Base-by-base conservation (phyloP, 2,797 vertebrate genomes). In the Neosilurus hyrtlii region DNA sequence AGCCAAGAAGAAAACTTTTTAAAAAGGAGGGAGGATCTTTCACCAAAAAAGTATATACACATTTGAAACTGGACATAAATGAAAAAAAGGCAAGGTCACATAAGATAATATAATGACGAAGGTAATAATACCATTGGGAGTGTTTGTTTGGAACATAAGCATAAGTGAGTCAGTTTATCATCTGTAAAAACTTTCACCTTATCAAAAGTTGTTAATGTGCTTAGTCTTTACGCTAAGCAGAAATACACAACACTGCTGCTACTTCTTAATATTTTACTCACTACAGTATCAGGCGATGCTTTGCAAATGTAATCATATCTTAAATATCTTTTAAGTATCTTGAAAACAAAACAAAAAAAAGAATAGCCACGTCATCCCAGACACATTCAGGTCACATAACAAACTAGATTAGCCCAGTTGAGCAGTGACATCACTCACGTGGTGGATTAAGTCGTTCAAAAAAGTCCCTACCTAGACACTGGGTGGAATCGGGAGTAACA, bases 1-100 rank as follows among this genome's bases (percentile, higher is more conserved):
- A 72, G 12, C 22, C n/a, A 72, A 14, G 30, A 74, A 57, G 2
- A 76, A 72, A 51, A 14, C 59, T 51, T 59, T 20, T 59, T 43
- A 70, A 22, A 7, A 51, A 22, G 20, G 12, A 65, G 65, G 72
- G 68, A 16, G 52, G 84, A 83, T 35, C 72, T 67, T 75, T 72
- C 16, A 81, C 80, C 84, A 15, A 68, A 61, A n/a, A 76, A 22
- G 52, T n/a, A 20, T 22, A 26, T 26, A 54, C 61, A 72, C 74
- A 57, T 80, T 85, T 22, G 66, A 54, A 77, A 83, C 56, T 73
- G 86, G 86, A 84, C 85, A 30, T 70, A 70, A 75, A 70, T 15
- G 84, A 7, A 89, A 86, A 86, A 82, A 61, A 76, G 56, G 37
- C 82, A 93, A 94, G 92, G 93, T 92, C 90, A 92, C 91, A 71